Conservation (phyloP, 2,113 vertebrate species). For the Clarias gariepinus region DNA sequence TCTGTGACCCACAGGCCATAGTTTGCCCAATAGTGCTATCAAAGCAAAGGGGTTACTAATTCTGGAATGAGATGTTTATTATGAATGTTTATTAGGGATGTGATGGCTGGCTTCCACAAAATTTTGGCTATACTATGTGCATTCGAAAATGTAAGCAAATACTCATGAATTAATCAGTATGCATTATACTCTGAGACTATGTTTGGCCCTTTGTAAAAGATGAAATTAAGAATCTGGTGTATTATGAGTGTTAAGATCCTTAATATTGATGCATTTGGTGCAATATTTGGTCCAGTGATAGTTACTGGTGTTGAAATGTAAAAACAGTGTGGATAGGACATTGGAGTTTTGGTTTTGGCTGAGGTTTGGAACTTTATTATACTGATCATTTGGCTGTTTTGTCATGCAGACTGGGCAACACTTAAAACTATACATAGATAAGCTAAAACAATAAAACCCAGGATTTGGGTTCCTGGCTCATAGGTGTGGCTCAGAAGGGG, state of each 20-base stretch:
- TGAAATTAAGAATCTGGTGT: not conserved
- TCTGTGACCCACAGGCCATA: too few species aligned
- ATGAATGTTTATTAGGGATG: not conserved
- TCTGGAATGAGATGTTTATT: not conserved
- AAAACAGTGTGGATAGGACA: not conserved
- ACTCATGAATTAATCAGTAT: not conserved
- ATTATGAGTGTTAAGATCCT: not conserved
- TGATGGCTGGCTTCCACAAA: not conserved
- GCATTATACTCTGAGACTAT: not conserved
- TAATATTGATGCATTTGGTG: not conserved
- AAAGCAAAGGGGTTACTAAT: not conserved
- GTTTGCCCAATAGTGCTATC: not conserved
- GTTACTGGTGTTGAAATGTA: not conserved
- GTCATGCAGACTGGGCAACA: not conserved
- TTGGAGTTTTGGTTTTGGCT: not conserved
- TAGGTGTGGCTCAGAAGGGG: too few species aligned
- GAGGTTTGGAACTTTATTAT: not conserved
- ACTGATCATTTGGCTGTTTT: not conserved
- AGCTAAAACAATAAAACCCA: too few species aligned
- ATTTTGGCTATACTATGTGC: not conserved
- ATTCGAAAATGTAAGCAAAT: not conserved
- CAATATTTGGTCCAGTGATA: not conserved
- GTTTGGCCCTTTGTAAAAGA: not conserved
- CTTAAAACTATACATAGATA: not conserved
- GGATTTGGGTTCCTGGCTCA: too few species aligned